phyloP scores from a whole-genome alignment of 1,140 invertebrate genomes.

The Trichonephila clavipes region DNA sequence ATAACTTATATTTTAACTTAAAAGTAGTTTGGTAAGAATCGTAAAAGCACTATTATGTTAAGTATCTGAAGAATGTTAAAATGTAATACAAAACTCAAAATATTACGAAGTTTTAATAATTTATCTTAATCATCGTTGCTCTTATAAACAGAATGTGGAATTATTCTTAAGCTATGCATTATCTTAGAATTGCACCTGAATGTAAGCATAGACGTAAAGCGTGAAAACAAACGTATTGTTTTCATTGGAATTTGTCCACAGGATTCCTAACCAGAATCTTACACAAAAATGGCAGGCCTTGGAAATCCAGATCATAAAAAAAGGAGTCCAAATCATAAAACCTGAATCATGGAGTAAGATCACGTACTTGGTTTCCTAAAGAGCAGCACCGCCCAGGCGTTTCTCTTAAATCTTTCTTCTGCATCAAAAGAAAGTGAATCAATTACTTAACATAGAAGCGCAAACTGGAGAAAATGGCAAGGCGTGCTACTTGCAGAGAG shows the following conservation, averaged over 20 bases:
- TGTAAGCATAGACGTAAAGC: not conserved
- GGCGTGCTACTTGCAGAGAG: constrained; percentile 50
- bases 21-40: too few species aligned
- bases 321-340: constrained; percentile 6
- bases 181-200: not conserved
- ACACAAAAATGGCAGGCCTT: not conserved
- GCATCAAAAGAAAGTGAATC: constrained; percentile 79
- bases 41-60: too few species aligned
- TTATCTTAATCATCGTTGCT: too few species aligned
- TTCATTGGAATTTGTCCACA: not conserved
- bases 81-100: too few species aligned
- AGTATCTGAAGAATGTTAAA: too few species aligned
- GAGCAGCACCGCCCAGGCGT: constrained; percentile 98
- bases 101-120: too few species aligned
- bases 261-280: not conserved
- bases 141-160: too few species aligned
- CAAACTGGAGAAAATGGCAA: not conserved
- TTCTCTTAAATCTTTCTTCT: constrained; percentile 99
- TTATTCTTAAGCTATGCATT: too few species aligned
- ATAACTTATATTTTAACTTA: too few species aligned
- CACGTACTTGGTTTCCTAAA: constrained; percentile 97
- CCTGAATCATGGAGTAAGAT: not conserved
- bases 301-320: constrained; percentile 32
- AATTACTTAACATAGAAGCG: constrained; percentile 4
- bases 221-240: not conserved